phyloP scores from a whole-genome alignment of 1,140 invertebrate genomes.

The Ridgeia piscesae region DNA sequence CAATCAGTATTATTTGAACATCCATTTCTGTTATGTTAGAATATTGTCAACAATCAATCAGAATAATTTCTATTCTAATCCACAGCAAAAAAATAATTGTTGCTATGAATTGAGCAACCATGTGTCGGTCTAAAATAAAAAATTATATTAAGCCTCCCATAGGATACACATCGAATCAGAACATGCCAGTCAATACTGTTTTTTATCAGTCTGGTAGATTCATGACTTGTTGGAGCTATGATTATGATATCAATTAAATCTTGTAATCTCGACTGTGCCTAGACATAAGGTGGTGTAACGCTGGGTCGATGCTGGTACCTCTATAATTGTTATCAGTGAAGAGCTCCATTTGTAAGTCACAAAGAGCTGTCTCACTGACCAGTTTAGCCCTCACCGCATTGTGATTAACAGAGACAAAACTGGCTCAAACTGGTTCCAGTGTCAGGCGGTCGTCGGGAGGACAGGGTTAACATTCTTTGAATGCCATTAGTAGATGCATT shows the following conservation, averaged over 20 bases:
- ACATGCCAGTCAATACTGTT: not conserved
- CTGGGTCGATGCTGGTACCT: not conserved
- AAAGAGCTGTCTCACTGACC: not conserved
- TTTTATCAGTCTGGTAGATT: too few species aligned
- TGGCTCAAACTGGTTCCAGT: not conserved
- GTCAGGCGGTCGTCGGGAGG: not conserved
- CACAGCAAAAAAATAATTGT: too few species aligned
- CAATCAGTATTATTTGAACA: too few species aligned
- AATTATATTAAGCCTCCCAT: not conserved
- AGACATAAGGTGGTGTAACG: not conserved
- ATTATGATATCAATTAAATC: not conserved
- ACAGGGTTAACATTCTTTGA: constrained; percentile 5
- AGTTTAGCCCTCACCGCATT: not conserved
- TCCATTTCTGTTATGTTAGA: too few species aligned
- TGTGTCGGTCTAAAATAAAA: too few species aligned
- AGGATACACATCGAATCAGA: not conserved
- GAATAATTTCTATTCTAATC: too few species aligned
- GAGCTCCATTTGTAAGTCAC: not conserved
- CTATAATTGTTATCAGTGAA: not conserved
- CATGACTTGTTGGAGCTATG: not conserved
- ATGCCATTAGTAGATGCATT: not conserved
- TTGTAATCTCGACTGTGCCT: not conserved
- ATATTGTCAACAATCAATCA: too few species aligned
- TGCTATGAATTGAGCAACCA: too few species aligned
- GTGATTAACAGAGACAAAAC: not conserved